These are phyloP conservation scores for Lomographa bimaculata DNA, from an alignment of 2,888 invertebrate species.

Conservation along the genomic window DNA sequence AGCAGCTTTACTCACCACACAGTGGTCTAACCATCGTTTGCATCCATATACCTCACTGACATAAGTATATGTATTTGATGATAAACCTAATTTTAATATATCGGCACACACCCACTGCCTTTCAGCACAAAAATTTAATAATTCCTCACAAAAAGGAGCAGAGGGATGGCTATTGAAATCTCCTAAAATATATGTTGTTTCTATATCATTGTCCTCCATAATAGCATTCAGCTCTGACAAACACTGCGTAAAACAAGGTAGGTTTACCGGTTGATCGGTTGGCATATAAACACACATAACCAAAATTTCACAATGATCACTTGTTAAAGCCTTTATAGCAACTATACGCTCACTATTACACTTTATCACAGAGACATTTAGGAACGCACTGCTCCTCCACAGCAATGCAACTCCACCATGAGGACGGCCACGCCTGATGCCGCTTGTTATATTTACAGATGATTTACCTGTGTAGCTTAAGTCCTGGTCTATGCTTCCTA, in stretches of 20 bases:
- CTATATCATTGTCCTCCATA: too few species aligned
- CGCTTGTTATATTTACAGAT: background rate
- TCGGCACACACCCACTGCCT: conserved; percentile 5
- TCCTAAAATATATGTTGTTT: too few species aligned
- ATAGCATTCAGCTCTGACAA: too few species aligned
- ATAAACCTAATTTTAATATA: background rate
- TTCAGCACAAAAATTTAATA: background rate
- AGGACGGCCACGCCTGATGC: background rate
- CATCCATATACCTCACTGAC: conserved; percentile 8
- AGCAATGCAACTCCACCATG: background rate
- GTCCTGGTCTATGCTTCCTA: background rate
- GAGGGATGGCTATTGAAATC: too few species aligned
- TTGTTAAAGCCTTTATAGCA: background rate
- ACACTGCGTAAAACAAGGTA: too few species aligned
- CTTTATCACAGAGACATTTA: too few species aligned
- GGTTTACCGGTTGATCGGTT: too few species aligned
- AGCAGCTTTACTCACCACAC: conserved; percentile 1
- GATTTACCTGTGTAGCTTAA: background rate
- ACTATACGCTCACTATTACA: conserved; percentile 2
- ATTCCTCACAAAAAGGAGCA: too few species aligned
- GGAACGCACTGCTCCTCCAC: background rate
- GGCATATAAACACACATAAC: background rate
- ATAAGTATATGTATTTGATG: conserved; percentile 4
- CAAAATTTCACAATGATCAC: background rate
- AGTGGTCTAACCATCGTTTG: conserved; percentile 7